These are phyloP conservation scores for Acronicta aceris DNA, from an alignment of 2,888 invertebrate species.

Conservation along the genomic window DNA sequence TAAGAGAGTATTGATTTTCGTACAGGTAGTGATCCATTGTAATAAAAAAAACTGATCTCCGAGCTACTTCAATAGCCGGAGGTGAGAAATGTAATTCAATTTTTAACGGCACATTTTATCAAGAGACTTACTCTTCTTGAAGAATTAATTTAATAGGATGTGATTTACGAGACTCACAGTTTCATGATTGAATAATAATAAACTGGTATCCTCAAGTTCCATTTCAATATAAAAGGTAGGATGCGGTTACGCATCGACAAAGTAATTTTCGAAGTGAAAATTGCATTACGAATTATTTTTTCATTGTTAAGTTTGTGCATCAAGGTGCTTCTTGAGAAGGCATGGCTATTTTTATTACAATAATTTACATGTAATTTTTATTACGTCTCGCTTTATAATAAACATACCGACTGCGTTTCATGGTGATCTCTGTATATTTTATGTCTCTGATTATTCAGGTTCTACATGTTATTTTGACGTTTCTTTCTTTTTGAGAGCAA, in stretches of 20 bases:
- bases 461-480: constrained; percentile 27
- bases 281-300: constrained; percentile 71
- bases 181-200: constrained; percentile 66
- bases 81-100: constrained; percentile 55
- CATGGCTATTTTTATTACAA: constrained; percentile 60
- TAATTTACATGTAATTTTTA: constrained; percentile 56
- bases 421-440: constrained; percentile 48
- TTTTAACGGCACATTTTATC: constrained; percentile 56
- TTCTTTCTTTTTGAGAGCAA: constrained; percentile 37
- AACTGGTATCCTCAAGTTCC: constrained; percentile 54
- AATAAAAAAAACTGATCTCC: constrained; percentile 18
- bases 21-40: background rate
- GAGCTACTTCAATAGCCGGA: constrained; percentile 25
- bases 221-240: constrained; percentile 66
- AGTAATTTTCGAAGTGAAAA: constrained; percentile 80
- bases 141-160: constrained; percentile 62
- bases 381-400: constrained; percentile 53
- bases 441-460: constrained; percentile 38
- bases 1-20: constrained; percentile 3
- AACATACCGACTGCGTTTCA: constrained; percentile 40
- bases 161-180: constrained; percentile 55
- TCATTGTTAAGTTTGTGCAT: constrained; percentile 50
- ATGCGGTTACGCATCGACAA: constrained; percentile 69
- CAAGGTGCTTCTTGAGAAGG: constrained; percentile 51
- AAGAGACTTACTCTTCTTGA: constrained; percentile 46